A percentile compares a stretch with the other conserved stretches of the same genome.
phyloP scores from a whole-genome alignment of 1,140 invertebrate genomes.

The Apis mellifera region DNA sequence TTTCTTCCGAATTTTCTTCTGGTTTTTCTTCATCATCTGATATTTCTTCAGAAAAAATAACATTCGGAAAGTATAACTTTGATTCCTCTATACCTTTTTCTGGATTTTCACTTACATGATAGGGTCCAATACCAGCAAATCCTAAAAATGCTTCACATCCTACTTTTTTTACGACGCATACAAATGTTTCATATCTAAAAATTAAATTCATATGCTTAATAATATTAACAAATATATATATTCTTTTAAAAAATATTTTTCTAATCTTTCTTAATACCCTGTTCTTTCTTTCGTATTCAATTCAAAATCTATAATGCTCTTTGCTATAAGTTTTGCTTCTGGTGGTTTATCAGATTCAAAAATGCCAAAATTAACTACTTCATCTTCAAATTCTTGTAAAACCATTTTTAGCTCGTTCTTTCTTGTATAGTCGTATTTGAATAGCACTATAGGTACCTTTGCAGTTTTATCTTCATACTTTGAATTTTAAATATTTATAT shows the following conservation, averaged over 20 bases:
- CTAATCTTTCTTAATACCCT: slow-evolving; percentile 56
- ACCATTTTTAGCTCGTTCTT: slow-evolving; percentile 76
- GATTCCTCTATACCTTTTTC: slow-evolving; percentile 77
- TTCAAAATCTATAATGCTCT: slow-evolving; percentile 75
- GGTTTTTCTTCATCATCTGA: slow-evolving; percentile 77
- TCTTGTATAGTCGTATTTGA: slow-evolving; percentile 77
- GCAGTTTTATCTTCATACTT: slow-evolving; percentile 76
- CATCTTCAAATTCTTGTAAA: slow-evolving; percentile 72
- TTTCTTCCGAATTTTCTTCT: slow-evolving; percentile 63
- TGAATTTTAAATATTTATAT: slow-evolving; percentile 45
- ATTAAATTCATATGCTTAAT: slow-evolving; percentile 14
- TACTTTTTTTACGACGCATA: slow-evolving; percentile 77
- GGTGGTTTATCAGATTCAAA: slow-evolving; percentile 77
- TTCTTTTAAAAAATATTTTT: too few relatives aligned
- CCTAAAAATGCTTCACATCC: slow-evolving; percentile 77
- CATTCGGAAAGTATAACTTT: slow-evolving; percentile 75
- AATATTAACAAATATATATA: not conserved
- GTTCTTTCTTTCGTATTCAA: slow-evolving; percentile 70
- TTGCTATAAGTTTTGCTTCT: slow-evolving; percentile 75
- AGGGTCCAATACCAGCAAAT: slow-evolving; percentile 80
- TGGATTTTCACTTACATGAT: slow-evolving; percentile 78
- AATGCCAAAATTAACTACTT: slow-evolving; percentile 76
- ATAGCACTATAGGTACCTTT: slow-evolving; percentile 74
- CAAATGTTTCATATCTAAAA: slow-evolving; percentile 76
- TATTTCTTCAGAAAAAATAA: slow-evolving; percentile 68